These are phyloP conservation scores for Gila robusta DNA, from an alignment of 2,797 vertebrate genomes.

Conservation along the genomic window DNA sequence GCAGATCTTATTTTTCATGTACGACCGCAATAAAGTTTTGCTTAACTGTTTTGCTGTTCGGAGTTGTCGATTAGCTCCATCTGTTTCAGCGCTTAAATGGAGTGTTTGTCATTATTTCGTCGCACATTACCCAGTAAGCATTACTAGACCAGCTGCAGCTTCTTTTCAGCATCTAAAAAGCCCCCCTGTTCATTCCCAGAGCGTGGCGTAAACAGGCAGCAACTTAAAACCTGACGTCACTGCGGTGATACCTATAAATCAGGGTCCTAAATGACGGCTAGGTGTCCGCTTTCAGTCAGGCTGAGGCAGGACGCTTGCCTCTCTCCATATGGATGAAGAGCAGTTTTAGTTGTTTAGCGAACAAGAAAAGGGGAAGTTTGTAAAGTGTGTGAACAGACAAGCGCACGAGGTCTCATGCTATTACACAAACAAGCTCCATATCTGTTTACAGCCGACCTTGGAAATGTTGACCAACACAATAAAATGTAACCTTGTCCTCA, in stretches of 20 bases:
- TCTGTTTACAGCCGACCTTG: slow-evolving; percentile 37
- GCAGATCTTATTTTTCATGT: neutral
- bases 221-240: slow-evolving; percentile 51
- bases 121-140: neutral
- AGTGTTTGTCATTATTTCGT: neutral
- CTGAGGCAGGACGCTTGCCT: neutral
- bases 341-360: neutral
- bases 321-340: neutral
- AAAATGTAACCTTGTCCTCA: slow-evolving; percentile 6
- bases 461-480: slow-evolving; percentile 28
- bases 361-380: slow-evolving; percentile 32
- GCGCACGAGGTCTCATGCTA: slow-evolving; percentile 42
- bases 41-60: neutral
- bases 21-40: neutral
- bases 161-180: neutral
- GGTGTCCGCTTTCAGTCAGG: slow-evolving; percentile 49
- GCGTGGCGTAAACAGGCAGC: slow-evolving; percentile 34
- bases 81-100: neutral
- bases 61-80: neutral
- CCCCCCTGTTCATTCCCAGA: neutral
- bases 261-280: slow-evolving; percentile 31
- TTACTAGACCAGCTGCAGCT: slow-evolving; percentile 7
- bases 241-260: slow-evolving; percentile 49
- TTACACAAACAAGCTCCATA: neutral
- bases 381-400: slow-evolving; percentile 53